These are phyloP conservation scores for Menura novaehollandiae DNA, from an alignment of 2,113 vertebrate genomes.

Conservation along the genomic window DNA sequence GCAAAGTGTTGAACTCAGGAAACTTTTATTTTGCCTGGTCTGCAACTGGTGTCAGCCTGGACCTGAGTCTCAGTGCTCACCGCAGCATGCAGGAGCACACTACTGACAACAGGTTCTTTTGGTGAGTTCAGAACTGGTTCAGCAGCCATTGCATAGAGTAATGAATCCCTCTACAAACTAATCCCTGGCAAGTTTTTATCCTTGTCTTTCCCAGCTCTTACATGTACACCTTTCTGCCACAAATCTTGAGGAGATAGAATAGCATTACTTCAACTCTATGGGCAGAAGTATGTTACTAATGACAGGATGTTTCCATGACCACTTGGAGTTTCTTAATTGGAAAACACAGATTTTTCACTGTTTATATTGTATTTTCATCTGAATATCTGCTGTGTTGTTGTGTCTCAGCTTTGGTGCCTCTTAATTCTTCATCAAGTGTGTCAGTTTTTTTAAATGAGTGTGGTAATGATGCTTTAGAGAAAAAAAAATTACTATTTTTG, in stretches of 20 bases:
- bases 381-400: background rate
- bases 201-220: background rate
- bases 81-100: conserved; percentile 88
- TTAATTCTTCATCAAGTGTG: background rate
- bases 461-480: background rate
- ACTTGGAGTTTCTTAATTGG: background rate
- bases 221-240: background rate
- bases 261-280: background rate
- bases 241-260: background rate
- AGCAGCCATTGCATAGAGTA: accelerated
- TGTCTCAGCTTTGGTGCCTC: background rate
- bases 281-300: background rate
- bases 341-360: background rate
- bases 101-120: conserved; percentile 97
- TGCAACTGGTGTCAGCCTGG: conserved; percentile 85
- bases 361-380: background rate
- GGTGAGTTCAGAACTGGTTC: conserved; percentile 71
- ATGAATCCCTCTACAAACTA: background rate
- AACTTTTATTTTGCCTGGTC: conserved; percentile 99
- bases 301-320: background rate
- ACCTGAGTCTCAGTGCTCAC: conserved; percentile 93
- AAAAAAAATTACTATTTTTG: background rate
- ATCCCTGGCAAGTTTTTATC: background rate
- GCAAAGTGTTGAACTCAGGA: conserved; percentile 92
- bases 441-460: background rate